Base-by-base conservation (phyloP, 2,797 vertebrate species). In the Gallinago nigripennis region DNA sequence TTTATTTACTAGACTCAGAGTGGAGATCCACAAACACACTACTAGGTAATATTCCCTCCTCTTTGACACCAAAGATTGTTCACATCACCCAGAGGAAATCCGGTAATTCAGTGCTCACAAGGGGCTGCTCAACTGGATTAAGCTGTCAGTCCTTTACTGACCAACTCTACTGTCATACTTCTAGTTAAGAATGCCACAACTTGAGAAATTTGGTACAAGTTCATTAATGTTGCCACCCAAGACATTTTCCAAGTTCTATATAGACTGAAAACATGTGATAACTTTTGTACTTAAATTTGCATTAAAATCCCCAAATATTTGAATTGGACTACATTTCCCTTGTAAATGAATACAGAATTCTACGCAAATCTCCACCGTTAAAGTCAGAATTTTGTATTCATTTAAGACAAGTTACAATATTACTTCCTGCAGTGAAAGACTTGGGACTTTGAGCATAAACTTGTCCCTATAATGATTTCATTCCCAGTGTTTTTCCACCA, bases 251-350 rank as follows among this genome's bases (percentile, higher is more conserved):
- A 75, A 77, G 17, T 50, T 65, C 21, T 54, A 6, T 5, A 39
- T 0, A 68, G 23, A 75, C 7, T 43, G 21, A 75, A 91, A 87
- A 75, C 2, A 21, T 3, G 0, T 8, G 3, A 3, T 11, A 23
- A 8, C 24, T 80, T 73, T 64, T 39, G 28, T 45, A 75, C 24
- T 46, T 6, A 75, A 65, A 54, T 11, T 46, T 75, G 23, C 50
- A 81, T 31, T 81, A 48, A 92, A 86, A 70, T 31, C 9, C 9
- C 8, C 25, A 84, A 39, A 31, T 31, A 80, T 1, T 37, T 28
- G 66, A 45, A 19, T 39, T n/a, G 57, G 19, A 30, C 46, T 73
- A 5, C 13, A 63, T 31, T 63, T 27, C 28, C 11, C 23, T 37
- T 48, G 23, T 15, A 86, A 88, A 72, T 9, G 0, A 81, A 57